Evolutionary conservation across 2,888 invertebrate genomes (phyloP).

Genomic region (Drosophila gaucha): DNA sequence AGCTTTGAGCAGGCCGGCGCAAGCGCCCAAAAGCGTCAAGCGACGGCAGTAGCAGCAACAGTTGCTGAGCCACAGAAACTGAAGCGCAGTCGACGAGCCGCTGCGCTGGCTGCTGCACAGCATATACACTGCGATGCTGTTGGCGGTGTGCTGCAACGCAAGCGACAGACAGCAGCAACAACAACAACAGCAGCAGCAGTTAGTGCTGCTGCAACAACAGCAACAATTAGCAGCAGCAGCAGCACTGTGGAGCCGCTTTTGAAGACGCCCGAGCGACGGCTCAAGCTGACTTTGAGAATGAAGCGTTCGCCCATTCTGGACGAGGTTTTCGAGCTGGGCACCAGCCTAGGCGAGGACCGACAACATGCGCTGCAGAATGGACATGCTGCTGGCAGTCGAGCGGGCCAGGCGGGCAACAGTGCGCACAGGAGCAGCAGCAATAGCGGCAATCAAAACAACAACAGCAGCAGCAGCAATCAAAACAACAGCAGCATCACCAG

Average conservation of each 20-base stretch:
- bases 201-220: conserved; percentile 9
- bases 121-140: conserved; percentile 69
- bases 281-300: conserved; percentile 93
- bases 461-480: conserved; percentile 3
- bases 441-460: conserved; percentile 39
- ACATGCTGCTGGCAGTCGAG: not conserved
- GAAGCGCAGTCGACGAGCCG: conserved; percentile 71
- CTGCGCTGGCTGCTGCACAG: conserved; percentile 69
- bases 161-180: conserved; percentile 40
- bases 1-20: conserved; percentile 76
- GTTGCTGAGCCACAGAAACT: conserved; percentile 38
- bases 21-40: conserved; percentile 21
- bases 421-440: not conserved
- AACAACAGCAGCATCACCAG: not conserved
- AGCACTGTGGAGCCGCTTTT: conserved; percentile 75
- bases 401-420: not conserved
- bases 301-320: conserved; percentile 94
- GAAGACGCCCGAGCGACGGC: conserved; percentile 85
- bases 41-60: conserved; percentile 19
- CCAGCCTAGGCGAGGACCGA: conserved; percentile 88
- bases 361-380: conserved; percentile 56
- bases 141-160: conserved; percentile 56
- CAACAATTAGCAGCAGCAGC: conserved; percentile 19
- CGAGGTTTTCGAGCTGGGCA: conserved; percentile 93
- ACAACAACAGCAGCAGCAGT: conserved; percentile 13